Evolutionary conservation across 2,888 invertebrate genomes (phyloP), one percentile per base, ranked within the genome.

Genomic region (Epinotia brunnichana): DNA sequence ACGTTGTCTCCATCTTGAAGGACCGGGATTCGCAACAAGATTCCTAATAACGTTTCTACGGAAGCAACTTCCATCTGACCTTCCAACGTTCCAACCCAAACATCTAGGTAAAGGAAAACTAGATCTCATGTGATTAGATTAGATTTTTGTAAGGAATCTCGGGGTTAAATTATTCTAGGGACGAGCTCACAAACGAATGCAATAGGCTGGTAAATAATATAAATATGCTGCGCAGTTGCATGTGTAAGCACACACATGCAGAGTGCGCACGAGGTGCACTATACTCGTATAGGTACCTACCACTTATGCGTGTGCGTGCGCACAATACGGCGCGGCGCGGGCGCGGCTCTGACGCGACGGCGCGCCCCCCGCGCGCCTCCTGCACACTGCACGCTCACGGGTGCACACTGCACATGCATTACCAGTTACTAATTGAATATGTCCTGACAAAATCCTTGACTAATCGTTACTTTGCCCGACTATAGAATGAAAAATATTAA

Each of bases 341-440:
- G 73, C 73, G 68, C 73, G 73, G 73, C 61, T 13, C 44, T 73
- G 73, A 73, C 73, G 73, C 62, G 57, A 17, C 48, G 73, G 53
- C 73, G 73, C 73, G 69, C 73, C 73, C 48, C 51, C 59, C 44
- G 10, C 56, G 17, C 39, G 35, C 29, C 15, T 15, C 10, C 64
- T 35, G 9, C 9, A 35, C 35, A 41, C 19, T 54, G 60, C 68
- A 54, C 54, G n/a, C n/a, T n/a, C n/a, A n/a, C n/a, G n/a, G n/a
- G n/a, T 57, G 35, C 17, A 21, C 66, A 11, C 39, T 17, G 17
- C 19, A 17, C 59, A 35, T 4, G 15, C 44, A 15, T 48, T 48
- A 48, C 48, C 48, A 7, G 44, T 15, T 3, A 4, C 48, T 5
- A n/a, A 48, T 48, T 48, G 48, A 48, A 48, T 5, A 5, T 48